A percentile compares a stretch with the other conserved stretches of the same genome.
These are phyloP conservation scores for Chelonoidis abingdonii DNA, from an alignment of 2,113 vertebrate species.

Conservation along the genomic window DNA sequence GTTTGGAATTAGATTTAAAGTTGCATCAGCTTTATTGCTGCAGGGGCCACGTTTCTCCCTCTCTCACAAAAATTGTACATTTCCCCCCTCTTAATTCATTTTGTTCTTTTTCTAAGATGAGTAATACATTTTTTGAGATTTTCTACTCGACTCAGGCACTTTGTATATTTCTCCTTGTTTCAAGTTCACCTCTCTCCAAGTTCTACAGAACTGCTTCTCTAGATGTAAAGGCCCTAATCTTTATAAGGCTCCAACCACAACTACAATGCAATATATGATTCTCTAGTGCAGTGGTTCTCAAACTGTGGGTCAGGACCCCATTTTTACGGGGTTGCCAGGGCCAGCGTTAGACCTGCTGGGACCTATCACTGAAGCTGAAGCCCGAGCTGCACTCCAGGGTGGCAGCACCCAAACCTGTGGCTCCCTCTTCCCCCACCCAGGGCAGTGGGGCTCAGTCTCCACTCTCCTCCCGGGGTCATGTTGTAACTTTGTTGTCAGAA, in stretches of 20 bases:
- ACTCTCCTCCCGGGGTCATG: no score
- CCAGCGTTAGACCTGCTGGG: no score
- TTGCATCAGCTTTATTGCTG: background rate
- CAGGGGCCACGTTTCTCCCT: background rate
- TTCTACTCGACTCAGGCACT: background rate
- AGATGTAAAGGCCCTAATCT: slow-evolving; percentile 48
- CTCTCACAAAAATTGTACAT: background rate
- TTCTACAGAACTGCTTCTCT: background rate
- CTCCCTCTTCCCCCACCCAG: no score
- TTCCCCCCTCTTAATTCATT: slow-evolving; percentile 25
- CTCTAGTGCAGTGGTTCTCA: background rate
- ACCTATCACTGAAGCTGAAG: no score
- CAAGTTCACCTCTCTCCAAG: background rate
- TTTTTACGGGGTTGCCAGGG: no score
- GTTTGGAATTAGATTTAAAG: slow-evolving; percentile 33
- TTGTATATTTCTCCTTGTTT: background rate
- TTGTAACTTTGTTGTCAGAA: no score
- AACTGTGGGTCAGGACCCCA: background rate
- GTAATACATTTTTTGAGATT: slow-evolving; percentile 42
- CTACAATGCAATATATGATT: slow-evolving; percentile 6
- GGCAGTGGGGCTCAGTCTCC: no score
- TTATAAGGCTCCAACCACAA: slow-evolving; percentile 6
- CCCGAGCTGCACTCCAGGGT: no score
- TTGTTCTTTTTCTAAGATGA: background rate
- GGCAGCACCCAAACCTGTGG: no score